These are phyloP conservation scores for Cyphomyrmex costatus DNA, from an alignment of 1,140 invertebrate genomes.

Conservation along the genomic window DNA sequence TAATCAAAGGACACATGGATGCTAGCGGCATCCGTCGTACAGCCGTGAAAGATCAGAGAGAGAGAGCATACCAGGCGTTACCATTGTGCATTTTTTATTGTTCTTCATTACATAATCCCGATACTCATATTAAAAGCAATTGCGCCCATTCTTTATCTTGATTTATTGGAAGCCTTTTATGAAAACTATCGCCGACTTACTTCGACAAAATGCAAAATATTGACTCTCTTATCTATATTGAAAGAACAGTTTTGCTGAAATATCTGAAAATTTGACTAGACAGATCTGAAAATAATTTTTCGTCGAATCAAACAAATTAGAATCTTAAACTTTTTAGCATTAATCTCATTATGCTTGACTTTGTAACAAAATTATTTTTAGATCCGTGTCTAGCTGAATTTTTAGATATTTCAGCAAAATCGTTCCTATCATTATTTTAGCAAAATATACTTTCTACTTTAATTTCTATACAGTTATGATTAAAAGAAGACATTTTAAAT, in stretches of 20 bases:
- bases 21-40: constrained; percentile 52
- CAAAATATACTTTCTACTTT: no score
- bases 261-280: background rate
- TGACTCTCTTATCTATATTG: background rate
- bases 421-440: no score
- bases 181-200: background rate
- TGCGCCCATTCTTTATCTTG: background rate
- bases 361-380: no score
- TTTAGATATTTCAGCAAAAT: no score
- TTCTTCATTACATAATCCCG: background rate
- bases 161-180: background rate
- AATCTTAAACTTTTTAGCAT: no score
- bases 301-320: no score
- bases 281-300: no score
- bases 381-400: no score
- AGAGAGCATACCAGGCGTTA: constrained; percentile 29
- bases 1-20: constrained; percentile 65
- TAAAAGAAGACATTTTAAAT: background rate
- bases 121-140: background rate
- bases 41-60: constrained; percentile 47
- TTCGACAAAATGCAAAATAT: background rate
- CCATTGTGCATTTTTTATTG: constrained; percentile 32
- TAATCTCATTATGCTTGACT: no score
- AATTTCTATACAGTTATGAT: background rate
- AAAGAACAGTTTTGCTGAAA: background rate